Percentiles rank a stretch among this genome's conserved stretches.
Conservation (phyloP, 1,140 invertebrate genomes). For the Panulirus ornatus region DNA sequence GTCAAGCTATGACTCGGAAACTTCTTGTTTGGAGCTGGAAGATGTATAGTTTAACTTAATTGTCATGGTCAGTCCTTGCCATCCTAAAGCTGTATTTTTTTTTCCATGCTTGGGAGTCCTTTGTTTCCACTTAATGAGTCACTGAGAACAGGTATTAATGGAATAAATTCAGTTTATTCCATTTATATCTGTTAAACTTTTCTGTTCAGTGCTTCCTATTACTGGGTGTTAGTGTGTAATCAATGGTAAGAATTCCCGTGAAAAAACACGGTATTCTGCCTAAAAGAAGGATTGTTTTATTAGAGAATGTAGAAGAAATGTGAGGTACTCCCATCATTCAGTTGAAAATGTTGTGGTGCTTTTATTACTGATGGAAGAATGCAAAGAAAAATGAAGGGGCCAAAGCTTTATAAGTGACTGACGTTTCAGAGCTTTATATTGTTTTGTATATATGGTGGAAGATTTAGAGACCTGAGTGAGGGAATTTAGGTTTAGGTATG, state of each 20-base stretch:
- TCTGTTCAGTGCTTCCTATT: neutral
- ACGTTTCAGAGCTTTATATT: conserved; percentile 20
- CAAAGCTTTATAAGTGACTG: conserved; percentile 29
- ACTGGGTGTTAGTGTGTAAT: neutral
- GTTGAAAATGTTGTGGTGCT: neutral
- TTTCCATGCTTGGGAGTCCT: neutral
- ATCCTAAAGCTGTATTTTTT: neutral
- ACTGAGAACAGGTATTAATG: neutral
- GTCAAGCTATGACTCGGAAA: neutral
- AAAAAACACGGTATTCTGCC: no score
- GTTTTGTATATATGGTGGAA: conserved; percentile 1
- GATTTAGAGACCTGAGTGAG: neutral
- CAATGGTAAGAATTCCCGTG: neutral
- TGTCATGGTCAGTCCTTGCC: neutral
- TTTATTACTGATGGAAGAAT: neutral
- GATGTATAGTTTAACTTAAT: neutral
- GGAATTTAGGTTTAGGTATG: conserved; percentile 15
- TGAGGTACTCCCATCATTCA: neutral
- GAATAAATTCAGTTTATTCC: neutral
- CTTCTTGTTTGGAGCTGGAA: neutral
- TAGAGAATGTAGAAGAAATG: neutral
- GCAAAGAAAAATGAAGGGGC: neutral
- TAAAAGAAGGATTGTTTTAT: no score
- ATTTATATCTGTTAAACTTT: neutral
- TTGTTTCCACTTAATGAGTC: neutral